Conservation (phyloP, 2,113 vertebrate species). For the Castor canadensis region DNA sequence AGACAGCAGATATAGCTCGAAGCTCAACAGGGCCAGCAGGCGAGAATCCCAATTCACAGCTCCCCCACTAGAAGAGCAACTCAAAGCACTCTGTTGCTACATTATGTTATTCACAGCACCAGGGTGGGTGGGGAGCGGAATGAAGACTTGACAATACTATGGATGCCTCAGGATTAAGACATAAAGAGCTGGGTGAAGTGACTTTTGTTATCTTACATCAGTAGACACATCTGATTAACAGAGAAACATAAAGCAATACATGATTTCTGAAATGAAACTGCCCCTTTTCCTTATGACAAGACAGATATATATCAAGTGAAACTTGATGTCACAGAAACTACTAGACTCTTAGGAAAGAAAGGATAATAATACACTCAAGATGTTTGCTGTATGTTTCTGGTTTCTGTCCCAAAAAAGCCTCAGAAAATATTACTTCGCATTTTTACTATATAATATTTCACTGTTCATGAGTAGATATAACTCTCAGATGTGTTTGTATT, state of each 20-base stretch:
- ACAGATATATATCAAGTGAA: background rate
- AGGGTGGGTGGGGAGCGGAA: too few species aligned
- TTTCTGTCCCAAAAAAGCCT: background rate
- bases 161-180: constrained; percentile 25
- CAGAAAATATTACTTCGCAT: background rate
- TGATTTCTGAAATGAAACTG: constrained; percentile 14
- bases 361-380: background rate
- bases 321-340: constrained; percentile 9
- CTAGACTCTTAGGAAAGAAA: constrained; percentile 31
- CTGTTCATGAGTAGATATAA: background rate
- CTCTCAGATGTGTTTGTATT: background rate
- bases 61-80: constrained; percentile 70
- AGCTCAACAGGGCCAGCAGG: constrained; percentile 72
- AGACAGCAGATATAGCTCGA: constrained; percentile 74
- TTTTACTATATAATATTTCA: background rate
- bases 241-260: constrained; percentile 49
- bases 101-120: constrained; percentile 55
- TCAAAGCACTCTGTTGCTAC: constrained; percentile 54
- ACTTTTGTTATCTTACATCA: constrained; percentile 64
- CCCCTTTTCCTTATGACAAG: background rate
- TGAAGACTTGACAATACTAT: constrained; percentile 20
- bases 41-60: constrained; percentile 68
- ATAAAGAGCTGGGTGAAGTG: constrained; percentile 32
- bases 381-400: background rate
- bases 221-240: constrained; percentile 49